A percentile compares a stretch with the other conserved stretches of the same genome.
phyloP scores from a whole-genome alignment of 2,113 vertebrate species.

The Clarias macrocephalus region DNA sequence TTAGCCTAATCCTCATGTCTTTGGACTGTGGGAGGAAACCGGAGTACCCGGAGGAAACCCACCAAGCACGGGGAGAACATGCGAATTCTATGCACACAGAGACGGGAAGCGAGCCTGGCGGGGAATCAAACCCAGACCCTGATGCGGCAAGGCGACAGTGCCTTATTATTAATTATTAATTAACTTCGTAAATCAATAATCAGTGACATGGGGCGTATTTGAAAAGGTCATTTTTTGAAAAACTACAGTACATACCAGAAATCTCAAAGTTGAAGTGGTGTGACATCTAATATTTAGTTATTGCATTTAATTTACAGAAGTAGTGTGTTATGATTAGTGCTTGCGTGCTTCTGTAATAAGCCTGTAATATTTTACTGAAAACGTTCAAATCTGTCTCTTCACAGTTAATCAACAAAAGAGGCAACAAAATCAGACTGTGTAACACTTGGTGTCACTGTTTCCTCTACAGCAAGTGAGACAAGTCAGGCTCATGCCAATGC shows the following conservation, averaged over 20 bases:
- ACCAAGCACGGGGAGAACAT: no score
- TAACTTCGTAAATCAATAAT: neutral
- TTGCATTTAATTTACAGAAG: neutral
- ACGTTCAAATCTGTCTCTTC: neutral
- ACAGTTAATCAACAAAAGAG: neutral
- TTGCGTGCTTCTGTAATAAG: neutral
- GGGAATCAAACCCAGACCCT: no score
- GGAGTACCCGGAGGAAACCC: no score
- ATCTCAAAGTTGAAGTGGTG: neutral
- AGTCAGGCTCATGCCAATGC: neutral
- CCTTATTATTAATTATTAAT: no score
- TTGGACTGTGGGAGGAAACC: no score
- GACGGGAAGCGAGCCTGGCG: no score
- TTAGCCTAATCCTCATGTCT: no score
- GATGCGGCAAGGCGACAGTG: no score
- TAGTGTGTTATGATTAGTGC: neutral
- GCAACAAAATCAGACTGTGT: neutral
- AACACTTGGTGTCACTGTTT: slow-evolving; percentile 28
- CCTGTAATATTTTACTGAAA: neutral
- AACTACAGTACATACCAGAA: neutral
- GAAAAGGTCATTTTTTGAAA: neutral
- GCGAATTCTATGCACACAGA: no score
- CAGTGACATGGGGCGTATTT: neutral
- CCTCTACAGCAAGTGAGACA: neutral
- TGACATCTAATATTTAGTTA: neutral